Evolutionary conservation across 2,888 invertebrate species (phyloP).

Genomic region (Xylota segnis): DNA sequence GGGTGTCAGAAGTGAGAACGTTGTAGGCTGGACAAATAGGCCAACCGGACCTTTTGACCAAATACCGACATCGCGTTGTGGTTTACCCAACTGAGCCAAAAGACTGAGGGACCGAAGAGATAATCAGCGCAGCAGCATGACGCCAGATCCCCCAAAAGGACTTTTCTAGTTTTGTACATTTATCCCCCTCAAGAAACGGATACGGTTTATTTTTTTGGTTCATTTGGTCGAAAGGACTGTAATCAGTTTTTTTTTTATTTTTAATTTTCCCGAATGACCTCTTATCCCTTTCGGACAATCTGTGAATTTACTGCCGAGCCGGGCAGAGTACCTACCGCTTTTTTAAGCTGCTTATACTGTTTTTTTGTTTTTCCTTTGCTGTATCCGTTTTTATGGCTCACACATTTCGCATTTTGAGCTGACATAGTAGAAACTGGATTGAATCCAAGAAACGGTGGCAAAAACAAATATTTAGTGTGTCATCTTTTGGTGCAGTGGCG

Average conservation of each 20-base stretch:
- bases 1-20: background rate
- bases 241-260: slow-evolving; percentile 40
- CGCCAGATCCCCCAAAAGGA: slow-evolving; percentile 43
- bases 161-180: slow-evolving; percentile 21
- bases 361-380: background rate
- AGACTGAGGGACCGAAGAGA: slow-evolving; percentile 5
- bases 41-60: slow-evolving; percentile 55
- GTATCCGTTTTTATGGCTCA: background rate
- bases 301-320: slow-evolving; percentile 55
- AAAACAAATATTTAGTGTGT: slow-evolving; percentile 13
- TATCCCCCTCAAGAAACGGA: slow-evolving; percentile 29
- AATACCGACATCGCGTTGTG: slow-evolving; percentile 45
- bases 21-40: slow-evolving; percentile 53
- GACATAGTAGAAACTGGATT: slow-evolving; percentile 51
- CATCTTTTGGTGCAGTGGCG: slow-evolving; percentile 32
- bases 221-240: too few species aligned
- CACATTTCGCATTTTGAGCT: slow-evolving; percentile 53
- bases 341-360: slow-evolving; percentile 45
- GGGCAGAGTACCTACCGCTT: slow-evolving; percentile 13
- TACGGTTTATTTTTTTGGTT: slow-evolving; percentile 5
- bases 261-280: slow-evolving; percentile 30
- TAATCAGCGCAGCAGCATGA: slow-evolving; percentile 61
- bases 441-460: slow-evolving; percentile 52
- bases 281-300: slow-evolving; percentile 61
- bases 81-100: slow-evolving; percentile 1